Base-by-base conservation (phyloP, 2,797 vertebrate genomes). In the Acropternis orthonyx region DNA sequence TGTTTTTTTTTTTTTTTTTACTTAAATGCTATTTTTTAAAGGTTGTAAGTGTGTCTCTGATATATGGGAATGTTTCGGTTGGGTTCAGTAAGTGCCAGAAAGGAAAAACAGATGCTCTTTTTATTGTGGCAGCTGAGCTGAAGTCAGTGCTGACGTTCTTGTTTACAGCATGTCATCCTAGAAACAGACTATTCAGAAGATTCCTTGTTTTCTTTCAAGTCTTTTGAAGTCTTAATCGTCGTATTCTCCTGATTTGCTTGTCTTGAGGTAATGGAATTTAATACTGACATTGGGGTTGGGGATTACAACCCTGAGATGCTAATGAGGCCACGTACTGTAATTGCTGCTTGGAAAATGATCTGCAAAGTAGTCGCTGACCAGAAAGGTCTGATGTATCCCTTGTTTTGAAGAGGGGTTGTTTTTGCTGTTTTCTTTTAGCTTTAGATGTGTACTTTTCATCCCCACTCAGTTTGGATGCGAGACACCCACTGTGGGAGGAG, bases 51-150 rank as follows among this genome's bases (percentile, higher is more conserved):
- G 1, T n/a, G 26, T 78, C 48, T 83, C 52, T 43, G 12, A 34
- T 49, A 44, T 1, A 30, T 44, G 36, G 30, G 43, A 36, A 11
- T 0, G 2, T 84, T 72, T 88, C 43, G 32, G 32, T 63, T 39
- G 23, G 49, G 43, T 83, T 83, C 61, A 44, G 15, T 62, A 19
- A 32, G 62, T 63, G 46, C 82, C 56, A 79, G 71, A 34, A 68
- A 69, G 51, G 67, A 86, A 37, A 89, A 88, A 92, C 44, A 84
- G 56, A 62, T 41, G 54, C n/a, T 59, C 58, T 71, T 65, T 79
- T 61, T 59, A 27, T 32, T 71, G 66, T 61, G 77, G 82, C 88
- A 94, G 88, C 91, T 92, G 94, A 94, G 85, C 76, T 96, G 79
- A 78, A 96, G 88, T 93, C 88, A 94, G 44, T 58, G 89, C 67